A percentile compares a stretch with the other conserved stretches of the same genome.
These are phyloP conservation scores for Bovichtus variegatus DNA, from an alignment of 2,797 vertebrate species.

Conservation along the genomic window DNA sequence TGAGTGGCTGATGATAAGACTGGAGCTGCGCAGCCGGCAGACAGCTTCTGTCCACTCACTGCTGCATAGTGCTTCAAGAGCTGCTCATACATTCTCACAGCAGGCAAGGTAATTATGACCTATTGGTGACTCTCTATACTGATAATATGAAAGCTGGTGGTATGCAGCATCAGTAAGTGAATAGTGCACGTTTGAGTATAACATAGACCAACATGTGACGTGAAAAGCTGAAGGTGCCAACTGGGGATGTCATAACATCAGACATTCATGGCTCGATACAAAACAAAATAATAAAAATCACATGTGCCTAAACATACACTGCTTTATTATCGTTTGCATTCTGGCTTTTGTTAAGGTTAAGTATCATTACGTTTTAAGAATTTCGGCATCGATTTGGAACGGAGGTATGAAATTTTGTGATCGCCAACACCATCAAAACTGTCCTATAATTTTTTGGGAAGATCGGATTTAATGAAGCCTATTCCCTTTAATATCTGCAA, in stretches of 20 bases:
- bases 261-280: too few species aligned
- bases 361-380: too few species aligned
- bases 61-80: constrained; percentile 38
- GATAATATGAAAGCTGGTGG: background rate
- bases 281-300: too few species aligned
- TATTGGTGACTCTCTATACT: background rate
- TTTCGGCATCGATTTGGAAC: too few species aligned
- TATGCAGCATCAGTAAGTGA: background rate
- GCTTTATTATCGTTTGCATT: too few species aligned
- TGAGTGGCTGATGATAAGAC: constrained; percentile 68
- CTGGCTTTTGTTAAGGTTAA: too few species aligned
- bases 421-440: background rate
- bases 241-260: too few species aligned
- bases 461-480: background rate
- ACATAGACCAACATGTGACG: background rate
- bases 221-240: background rate
- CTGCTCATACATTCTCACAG: constrained; percentile 7
- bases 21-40: constrained; percentile 43
- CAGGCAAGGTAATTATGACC: background rate
- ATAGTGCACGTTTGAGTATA: background rate
- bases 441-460: background rate
- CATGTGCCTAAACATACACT: too few species aligned
- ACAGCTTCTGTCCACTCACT: constrained; percentile 42
- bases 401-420: too few species aligned
- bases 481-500: background rate